phyloP scores from a whole-genome alignment of 2,113 vertebrate species.

The Gulo gulo region DNA sequence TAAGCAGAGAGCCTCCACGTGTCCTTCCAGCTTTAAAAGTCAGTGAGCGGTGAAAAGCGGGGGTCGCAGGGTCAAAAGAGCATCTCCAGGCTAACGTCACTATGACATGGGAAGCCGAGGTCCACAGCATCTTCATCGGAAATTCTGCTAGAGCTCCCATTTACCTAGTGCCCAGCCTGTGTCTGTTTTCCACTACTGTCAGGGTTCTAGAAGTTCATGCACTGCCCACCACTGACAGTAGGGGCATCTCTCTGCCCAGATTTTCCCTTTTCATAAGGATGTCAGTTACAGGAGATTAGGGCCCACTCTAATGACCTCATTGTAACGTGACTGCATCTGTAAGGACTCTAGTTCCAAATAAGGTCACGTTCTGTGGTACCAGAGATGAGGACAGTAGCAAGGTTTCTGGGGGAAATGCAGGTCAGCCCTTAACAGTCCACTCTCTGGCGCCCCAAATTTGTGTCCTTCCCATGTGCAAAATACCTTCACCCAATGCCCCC shows the following conservation, averaged over 20 bases:
- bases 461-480: not conserved
- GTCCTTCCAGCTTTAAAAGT: not conserved
- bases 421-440: not conserved
- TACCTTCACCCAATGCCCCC: too few species aligned
- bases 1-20: too few species aligned
- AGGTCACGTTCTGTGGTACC: not conserved
- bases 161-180: too few species aligned
- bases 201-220: not conserved
- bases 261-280: not conserved
- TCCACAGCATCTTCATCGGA: not conserved
- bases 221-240: not conserved
- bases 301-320: not conserved
- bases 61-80: not conserved
- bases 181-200: not conserved
- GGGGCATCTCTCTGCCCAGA: not conserved
- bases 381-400: not conserved
- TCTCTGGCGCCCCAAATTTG: not conserved
- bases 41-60: not conserved
- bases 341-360: not conserved
- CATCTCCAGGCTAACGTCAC: not conserved
- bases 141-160: too few species aligned
- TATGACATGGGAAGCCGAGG: not conserved
- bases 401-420: not conserved
- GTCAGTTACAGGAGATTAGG: not conserved
- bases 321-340: not conserved